These are phyloP conservation scores for Tachyglossus aculeatus DNA, from an alignment of 2,797 vertebrate species.

Conservation along the genomic window DNA sequence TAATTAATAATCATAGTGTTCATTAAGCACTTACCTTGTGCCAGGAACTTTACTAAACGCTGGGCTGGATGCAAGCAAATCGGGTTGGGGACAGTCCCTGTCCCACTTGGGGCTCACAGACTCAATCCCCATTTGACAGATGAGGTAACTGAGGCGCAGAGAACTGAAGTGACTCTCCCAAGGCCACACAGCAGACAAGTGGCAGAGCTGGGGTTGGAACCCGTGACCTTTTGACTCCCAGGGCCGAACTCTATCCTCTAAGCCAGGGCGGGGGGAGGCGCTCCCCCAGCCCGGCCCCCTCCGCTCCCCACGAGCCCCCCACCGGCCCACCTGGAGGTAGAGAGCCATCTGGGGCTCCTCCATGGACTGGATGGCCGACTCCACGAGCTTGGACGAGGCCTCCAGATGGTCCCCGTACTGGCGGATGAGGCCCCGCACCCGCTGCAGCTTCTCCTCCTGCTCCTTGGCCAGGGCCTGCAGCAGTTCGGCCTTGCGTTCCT, in stretches of 20 bases:
- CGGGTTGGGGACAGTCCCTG: too few species aligned
- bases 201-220: not conserved
- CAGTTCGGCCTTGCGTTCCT: constrained; percentile 87
- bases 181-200: not conserved
- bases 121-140: not conserved
- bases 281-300: not conserved
- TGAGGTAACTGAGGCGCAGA: not conserved
- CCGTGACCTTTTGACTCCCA: not conserved
- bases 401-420: constrained; percentile 84
- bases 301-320: not conserved
- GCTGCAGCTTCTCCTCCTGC: constrained; percentile 83
- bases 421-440: constrained; percentile 79
- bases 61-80: too few species aligned
- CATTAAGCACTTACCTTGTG: too few species aligned
- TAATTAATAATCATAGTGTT: not conserved
- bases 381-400: constrained; percentile 83
- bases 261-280: too few species aligned
- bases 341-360: constrained; percentile 87
- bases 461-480: constrained; percentile 78
- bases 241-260: not conserved
- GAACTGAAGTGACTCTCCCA: not conserved
- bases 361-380: constrained; percentile 86
- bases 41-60: too few species aligned
- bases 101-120: too few species aligned
- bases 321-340: constrained; percentile 82